A percentile compares a stretch with the other conserved stretches of the same genome.
These are phyloP conservation scores for Octopus bimaculoides DNA, from an alignment of 1,140 invertebrate genomes.

Conservation along the genomic window DNA sequence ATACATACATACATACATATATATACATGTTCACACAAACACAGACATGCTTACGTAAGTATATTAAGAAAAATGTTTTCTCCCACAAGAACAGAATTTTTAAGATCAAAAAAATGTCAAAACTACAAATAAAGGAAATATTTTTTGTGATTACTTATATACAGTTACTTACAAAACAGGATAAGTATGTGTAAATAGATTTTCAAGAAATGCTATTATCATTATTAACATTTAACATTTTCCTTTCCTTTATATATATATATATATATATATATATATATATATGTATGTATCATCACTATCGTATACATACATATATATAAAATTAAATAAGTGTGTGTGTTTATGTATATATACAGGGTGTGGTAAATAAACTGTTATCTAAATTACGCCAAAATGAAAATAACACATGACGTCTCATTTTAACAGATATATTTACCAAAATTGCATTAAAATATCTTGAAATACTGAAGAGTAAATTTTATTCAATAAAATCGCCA, in stretches of 20 bases:
- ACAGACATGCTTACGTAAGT: background rate
- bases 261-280: background rate
- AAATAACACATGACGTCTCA: too few species aligned
- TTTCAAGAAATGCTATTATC: too few species aligned
- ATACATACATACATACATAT: background rate
- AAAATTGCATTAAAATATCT: too few species aligned
- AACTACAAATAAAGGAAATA: too few species aligned
- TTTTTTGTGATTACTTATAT: background rate
- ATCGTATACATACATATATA: background rate
- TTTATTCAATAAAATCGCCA: too few species aligned
- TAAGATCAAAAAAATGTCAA: too few species aligned
- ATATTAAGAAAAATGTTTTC: background rate
- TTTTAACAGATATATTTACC: too few species aligned
- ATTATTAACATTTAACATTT: too few species aligned
- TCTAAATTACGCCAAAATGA: background rate
- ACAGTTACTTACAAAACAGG: background rate
- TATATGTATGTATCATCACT: background rate
- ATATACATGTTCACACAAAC: background rate
- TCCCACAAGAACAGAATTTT: too few species aligned
- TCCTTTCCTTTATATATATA: background rate
- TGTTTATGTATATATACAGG: background rate
- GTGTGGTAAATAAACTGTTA: background rate
- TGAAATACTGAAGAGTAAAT: too few species aligned
- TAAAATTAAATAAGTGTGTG: background rate
- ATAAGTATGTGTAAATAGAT: background rate